Percentiles rank a stretch among this genome's conserved stretches.
Evolutionary conservation across 1,140 invertebrate genomes (phyloP).

Genomic region (Papilio polyxenes): DNA sequence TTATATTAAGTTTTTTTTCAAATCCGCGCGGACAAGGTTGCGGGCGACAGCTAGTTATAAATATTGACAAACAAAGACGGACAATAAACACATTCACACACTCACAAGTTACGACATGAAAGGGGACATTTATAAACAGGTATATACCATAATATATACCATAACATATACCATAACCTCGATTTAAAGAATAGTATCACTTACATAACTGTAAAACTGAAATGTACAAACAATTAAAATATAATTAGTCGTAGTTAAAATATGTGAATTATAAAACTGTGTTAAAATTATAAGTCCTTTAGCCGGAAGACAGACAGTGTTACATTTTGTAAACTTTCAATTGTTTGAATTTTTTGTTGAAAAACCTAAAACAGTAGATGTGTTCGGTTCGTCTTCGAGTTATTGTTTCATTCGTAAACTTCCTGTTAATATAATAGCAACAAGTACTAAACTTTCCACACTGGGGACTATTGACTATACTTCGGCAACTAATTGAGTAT

Average conservation of each 20-base stretch:
- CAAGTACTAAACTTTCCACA: background rate
- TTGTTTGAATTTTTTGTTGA: slow-evolving; percentile 21
- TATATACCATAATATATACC: too few relatives aligned
- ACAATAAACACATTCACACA: too few relatives aligned
- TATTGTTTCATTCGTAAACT: slow-evolving; percentile 7
- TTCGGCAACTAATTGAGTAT: background rate
- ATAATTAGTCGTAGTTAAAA: background rate
- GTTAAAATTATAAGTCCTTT: background rate
- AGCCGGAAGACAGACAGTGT: background rate
- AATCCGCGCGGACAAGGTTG: too few relatives aligned
- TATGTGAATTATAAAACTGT: background rate
- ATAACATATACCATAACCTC: too few relatives aligned
- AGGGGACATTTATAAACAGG: too few relatives aligned
- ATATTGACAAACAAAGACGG: too few relatives aligned
- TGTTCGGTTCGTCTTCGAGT: background rate
- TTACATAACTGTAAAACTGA: too few relatives aligned
- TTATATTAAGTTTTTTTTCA: too few relatives aligned
- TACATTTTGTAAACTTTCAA: slow-evolving; percentile 22
- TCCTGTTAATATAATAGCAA: slow-evolving; percentile 21
- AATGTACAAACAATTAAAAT: too few relatives aligned
- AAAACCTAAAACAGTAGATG: slow-evolving; percentile 17
- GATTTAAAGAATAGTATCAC: too few relatives aligned
- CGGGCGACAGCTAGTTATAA: too few relatives aligned
- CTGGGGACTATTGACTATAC: background rate
- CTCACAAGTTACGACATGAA: too few relatives aligned